Evolutionary conservation across 1,140 invertebrate genomes (phyloP), one percentile per base, ranked within the genome.

Genomic region (Adoxophyes honmai): DNA sequence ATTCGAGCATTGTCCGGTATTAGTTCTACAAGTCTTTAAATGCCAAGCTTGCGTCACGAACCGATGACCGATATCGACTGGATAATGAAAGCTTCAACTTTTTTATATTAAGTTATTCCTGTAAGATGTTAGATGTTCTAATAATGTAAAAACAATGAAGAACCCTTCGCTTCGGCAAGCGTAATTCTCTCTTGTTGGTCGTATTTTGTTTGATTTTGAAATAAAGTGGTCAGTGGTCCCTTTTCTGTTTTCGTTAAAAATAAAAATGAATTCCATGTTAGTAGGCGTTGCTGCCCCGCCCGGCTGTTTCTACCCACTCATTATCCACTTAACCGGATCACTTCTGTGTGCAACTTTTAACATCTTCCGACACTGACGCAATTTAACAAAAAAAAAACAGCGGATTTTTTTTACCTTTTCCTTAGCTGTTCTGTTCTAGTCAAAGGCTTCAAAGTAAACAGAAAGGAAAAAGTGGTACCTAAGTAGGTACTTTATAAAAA

Each of bases 301-400:
- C 76, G 63, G 59, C 68, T 55, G 62, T 59, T 62, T 68, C 66
- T 70, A 71, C 75, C 78, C 73, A 65, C 74, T 76, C 73, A 85
- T 87, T 85, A 87, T 79, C 81, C 84, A 87, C 81, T 87, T 87
- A 87, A 60, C 66, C 42, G 65, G 70, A 87, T 81, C 84, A 87
- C 84, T 87, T 85, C 84, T 85, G 83, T 81, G 64, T 66, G 42
- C 70, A 70, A 78, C 76, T 70, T 65, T 70, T 74, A 68, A 75
- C 77, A 57, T 70, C 56, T 34, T 61, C 48, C 65, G 51, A 57
- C 42, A 39, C 15, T 16, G 14, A 42, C 53, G 48, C 34, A 51
- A 57, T 59, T 48, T 16, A 2, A 21, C 11, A 48, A 48, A n/a
- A 48, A 21, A n/a, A 1, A 7, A 10, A 10, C 2, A 28, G n/a